Conservation (phyloP, 35 echinoderm and acorn worm species). For the Stichopus chloronotus region DNA sequence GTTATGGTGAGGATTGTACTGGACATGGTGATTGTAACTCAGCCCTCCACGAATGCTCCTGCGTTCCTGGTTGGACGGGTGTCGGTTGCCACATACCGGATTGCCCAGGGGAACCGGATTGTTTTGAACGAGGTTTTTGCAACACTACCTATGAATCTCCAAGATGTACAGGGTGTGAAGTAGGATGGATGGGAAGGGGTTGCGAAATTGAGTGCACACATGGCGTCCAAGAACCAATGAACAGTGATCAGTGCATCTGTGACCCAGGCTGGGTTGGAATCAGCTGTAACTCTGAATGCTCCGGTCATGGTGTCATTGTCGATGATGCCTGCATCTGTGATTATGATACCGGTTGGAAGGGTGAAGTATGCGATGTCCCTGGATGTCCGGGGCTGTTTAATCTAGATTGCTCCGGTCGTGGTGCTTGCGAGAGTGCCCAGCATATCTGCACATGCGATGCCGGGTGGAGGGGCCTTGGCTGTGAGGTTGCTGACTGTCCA, state of each 20-base stretch:
- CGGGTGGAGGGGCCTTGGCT: slow-evolving; percentile 85
- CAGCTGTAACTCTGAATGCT: slow-evolving; percentile 89
- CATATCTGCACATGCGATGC: slow-evolving; percentile 72
- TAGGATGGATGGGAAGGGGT: slow-evolving; percentile 79
- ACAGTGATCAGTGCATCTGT: slow-evolving; percentile 86
- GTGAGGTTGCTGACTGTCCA: slow-evolving; percentile 85
- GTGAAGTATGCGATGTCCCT: slow-evolving; percentile 79
- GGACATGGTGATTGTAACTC: slow-evolving; percentile 92
- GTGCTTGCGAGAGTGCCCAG: slow-evolving; percentile 80
- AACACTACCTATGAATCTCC: slow-evolving; percentile 80
- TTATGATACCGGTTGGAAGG: slow-evolving; percentile 67
- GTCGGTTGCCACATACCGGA: slow-evolving; percentile 83
- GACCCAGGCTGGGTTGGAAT: slow-evolving; percentile 82
- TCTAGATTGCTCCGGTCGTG: slow-evolving; percentile 73
- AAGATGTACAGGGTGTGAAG: slow-evolving; percentile 72
- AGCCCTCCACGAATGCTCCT: slow-evolving; percentile 83
- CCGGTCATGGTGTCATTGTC: slow-evolving; percentile 74
- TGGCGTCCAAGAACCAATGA: slow-evolving; percentile 81
- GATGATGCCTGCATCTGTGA: slow-evolving; percentile 76
- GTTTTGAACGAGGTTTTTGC: slow-evolving; percentile 74
- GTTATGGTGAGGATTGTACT: slow-evolving; percentile 78
- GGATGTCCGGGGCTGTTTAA: slow-evolving; percentile 78
- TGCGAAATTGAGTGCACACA: slow-evolving; percentile 80
- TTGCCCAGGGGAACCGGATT: slow-evolving; percentile 87
- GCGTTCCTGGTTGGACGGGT: slow-evolving; percentile 85